Conservation (phyloP, 1,140 invertebrate genomes). For the Ditylenchus dipsaci region DNA sequence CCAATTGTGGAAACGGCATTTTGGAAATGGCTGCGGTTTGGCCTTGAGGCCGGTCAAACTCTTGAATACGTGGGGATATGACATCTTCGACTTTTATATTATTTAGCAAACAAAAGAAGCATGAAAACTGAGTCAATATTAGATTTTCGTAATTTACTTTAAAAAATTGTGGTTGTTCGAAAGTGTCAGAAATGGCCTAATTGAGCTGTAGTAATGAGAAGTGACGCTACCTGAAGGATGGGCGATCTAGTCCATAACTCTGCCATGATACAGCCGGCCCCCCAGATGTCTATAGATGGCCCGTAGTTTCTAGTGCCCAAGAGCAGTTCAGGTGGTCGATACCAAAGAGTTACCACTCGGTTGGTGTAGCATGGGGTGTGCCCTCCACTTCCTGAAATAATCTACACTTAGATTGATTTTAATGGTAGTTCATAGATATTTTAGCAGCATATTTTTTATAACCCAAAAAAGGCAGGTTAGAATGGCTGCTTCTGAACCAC, state of each 20-base stretch:
- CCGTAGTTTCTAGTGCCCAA: slow-evolving; percentile 91
- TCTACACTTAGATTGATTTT: neutral
- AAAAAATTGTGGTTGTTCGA: neutral
- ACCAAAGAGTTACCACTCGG: slow-evolving; percentile 95
- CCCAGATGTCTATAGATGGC: slow-evolving; percentile 94
- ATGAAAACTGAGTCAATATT: too few relatives aligned
- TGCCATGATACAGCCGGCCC: slow-evolving; percentile 96
- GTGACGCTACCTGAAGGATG: slow-evolving; percentile 65
- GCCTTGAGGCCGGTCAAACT: too few relatives aligned
- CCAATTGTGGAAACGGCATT: too few relatives aligned
- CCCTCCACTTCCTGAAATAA: neutral
- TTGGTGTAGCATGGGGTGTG: slow-evolving; percentile 77
- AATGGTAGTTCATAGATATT: too few relatives aligned
- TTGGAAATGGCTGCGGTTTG: too few relatives aligned
- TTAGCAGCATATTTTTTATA: too few relatives aligned
- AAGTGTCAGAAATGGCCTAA: neutral
- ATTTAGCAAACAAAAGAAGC: too few relatives aligned
- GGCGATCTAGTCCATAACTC: slow-evolving; percentile 93
- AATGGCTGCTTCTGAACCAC: too few relatives aligned
- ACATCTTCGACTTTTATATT: too few relatives aligned
- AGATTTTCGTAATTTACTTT: too few relatives aligned
- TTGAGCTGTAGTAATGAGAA: neutral
- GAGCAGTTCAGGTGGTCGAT: slow-evolving; percentile 81
- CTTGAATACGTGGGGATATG: too few relatives aligned
- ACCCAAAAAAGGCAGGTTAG: too few relatives aligned